phyloP scores from a whole-genome alignment of 2,113 vertebrate genomes.

The Alethe diademata region DNA sequence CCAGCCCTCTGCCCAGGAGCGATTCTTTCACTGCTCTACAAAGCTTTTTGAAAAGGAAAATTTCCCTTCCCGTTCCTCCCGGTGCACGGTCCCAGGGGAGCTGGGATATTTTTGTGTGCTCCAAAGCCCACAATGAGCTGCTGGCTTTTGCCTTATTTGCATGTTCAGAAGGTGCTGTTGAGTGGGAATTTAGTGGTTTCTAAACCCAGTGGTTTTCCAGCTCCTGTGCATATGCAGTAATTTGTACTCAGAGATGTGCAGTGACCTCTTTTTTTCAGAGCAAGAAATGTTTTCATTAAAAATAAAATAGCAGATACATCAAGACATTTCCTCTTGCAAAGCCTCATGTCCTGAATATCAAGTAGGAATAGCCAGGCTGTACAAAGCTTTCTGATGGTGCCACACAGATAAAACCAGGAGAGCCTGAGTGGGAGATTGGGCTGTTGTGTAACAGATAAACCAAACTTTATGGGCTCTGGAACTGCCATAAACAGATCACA shows the following conservation, averaged over 20 bases:
- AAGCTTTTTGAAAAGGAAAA: not conserved
- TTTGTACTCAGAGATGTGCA: not conserved
- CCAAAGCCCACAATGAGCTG: not conserved
- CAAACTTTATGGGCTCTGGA: not conserved
- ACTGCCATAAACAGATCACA: not conserved
- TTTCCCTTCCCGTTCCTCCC: accelerated
- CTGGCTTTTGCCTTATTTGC: not conserved
- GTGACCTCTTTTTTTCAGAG: constrained; percentile 38
- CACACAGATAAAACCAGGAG: not conserved
- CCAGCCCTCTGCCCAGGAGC: not conserved
- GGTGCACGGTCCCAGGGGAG: not conserved
- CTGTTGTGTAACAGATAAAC: not conserved
- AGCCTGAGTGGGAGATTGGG: not conserved
- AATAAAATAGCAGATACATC: constrained; percentile 53
- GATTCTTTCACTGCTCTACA: not conserved
- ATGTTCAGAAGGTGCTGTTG: not conserved
- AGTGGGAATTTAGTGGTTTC: not conserved
- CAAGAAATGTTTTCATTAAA: constrained; percentile 61
- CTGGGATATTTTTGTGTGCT: not conserved
- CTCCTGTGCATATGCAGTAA: not conserved
- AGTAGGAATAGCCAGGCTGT: not conserved
- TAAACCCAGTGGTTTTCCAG: not conserved
- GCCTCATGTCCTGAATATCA: constrained; percentile 41
- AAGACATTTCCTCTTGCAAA: constrained; percentile 26
- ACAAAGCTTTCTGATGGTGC: not conserved